These are phyloP conservation scores for Chalcis sispes DNA, from an alignment of 2,888 invertebrate species.

Conservation along the genomic window DNA sequence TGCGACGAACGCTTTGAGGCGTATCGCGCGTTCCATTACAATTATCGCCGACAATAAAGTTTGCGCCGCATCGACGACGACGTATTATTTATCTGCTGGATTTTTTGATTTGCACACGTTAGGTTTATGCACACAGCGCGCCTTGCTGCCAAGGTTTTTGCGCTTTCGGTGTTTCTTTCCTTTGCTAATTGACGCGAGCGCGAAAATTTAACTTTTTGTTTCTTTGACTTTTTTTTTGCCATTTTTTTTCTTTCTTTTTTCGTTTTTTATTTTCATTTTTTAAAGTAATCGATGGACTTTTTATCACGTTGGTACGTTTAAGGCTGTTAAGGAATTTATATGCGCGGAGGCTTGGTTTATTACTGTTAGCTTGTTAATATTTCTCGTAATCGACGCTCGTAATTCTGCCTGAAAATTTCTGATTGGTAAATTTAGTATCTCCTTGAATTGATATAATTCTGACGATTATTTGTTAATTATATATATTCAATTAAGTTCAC, in stretches of 20 bases:
- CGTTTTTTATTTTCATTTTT: neutral
- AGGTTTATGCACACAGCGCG: neutral
- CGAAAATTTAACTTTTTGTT: conserved; percentile 14
- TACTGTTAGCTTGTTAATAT: conserved; percentile 10
- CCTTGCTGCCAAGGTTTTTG: neutral
- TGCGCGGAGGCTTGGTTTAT: neutral
- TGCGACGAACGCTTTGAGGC: neutral
- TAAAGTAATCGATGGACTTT: neutral
- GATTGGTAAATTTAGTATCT: neutral
- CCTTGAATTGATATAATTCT: neutral
- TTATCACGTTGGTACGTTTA: neutral
- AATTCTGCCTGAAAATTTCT: conserved; percentile 1
- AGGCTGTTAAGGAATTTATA: conserved; percentile 12
- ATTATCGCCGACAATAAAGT: conserved; percentile 57
- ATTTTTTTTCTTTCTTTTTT: conserved; percentile 3
- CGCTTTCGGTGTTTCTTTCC: neutral
- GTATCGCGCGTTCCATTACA: conserved; percentile 57
- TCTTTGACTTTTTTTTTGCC: neutral
- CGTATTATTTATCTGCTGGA: conserved; percentile 48
- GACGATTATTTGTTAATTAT: neutral
- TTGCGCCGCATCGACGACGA: conserved; percentile 56
- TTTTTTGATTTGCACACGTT: conserved; percentile 40
- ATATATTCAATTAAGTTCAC: neutral
- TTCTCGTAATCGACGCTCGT: conserved; percentile 13
- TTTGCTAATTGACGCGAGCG: conserved; percentile 41